phyloP scores from a whole-genome alignment of 2,113 vertebrate species.

The Cryptomyrus ogoouensis region DNA sequence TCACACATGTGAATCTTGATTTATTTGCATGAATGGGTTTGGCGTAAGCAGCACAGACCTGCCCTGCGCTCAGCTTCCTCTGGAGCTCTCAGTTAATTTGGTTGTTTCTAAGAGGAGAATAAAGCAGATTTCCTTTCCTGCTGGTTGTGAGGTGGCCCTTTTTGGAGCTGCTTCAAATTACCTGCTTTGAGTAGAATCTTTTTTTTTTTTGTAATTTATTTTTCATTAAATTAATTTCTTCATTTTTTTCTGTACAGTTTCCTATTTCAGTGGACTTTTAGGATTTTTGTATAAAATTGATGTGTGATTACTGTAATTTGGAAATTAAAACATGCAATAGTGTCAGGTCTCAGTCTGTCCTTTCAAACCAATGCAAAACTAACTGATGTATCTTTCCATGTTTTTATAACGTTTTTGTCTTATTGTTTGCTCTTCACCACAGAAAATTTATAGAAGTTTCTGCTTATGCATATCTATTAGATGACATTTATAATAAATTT shows the following conservation, averaged over 20 bases:
- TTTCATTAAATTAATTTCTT: not conserved
- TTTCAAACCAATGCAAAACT: not conserved
- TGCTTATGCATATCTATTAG: not conserved
- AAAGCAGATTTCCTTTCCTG: not conserved
- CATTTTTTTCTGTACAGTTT: slow-evolving; percentile 3
- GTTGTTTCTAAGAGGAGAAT: not conserved
- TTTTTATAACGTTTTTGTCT: not conserved
- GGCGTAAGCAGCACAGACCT: not conserved
- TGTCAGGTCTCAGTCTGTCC: not conserved
- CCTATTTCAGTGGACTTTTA: not conserved
- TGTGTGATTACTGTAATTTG: slow-evolving; percentile 19
- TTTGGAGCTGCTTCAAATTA: not conserved
- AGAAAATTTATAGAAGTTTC: not conserved
- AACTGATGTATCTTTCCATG: not conserved
- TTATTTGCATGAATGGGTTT: not conserved
- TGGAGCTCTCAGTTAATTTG: not conserved
- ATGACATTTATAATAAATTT: not conserved
- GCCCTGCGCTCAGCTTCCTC: not conserved
- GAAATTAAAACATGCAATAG: slow-evolving; percentile 8
- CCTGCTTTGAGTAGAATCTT: not conserved
- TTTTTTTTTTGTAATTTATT: slow-evolving; percentile 11
- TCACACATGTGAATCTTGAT: not conserved
- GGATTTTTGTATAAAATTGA: slow-evolving; percentile 12
- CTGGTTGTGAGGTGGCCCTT: slow-evolving; percentile 1
- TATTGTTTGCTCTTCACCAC: not conserved